These are phyloP conservation scores for Glandiceps talaboti DNA, from an alignment of 53 echinoderm and acorn worm species.

Conservation along the genomic window DNA sequence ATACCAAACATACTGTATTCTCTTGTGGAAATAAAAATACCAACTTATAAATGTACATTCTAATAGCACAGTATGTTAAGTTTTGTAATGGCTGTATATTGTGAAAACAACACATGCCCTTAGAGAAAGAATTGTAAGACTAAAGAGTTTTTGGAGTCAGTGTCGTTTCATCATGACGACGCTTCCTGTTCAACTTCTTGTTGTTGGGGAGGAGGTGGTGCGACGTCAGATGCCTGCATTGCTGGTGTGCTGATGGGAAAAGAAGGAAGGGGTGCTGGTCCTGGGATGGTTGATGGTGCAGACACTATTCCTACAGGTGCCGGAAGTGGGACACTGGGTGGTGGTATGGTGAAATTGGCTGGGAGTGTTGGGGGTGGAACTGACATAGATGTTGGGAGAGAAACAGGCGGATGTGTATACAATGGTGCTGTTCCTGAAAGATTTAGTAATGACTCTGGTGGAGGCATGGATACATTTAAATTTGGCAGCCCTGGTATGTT, in stretches of 20 bases:
- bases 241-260: conserved; percentile 54
- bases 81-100: no score
- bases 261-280: conserved; percentile 69
- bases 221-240: conserved; percentile 12
- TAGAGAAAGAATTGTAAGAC: no score
- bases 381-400: conserved; percentile 3
- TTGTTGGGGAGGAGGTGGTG: background rate
- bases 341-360: conserved; percentile 17
- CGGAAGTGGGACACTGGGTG: conserved; percentile 15
- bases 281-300: conserved; percentile 72
- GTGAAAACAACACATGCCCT: no score
- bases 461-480: conserved; percentile 78
- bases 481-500: conserved; percentile 86
- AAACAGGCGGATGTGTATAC: background rate
- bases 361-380: conserved; percentile 8
- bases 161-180: background rate
- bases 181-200: background rate
- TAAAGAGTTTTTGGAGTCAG: no score
- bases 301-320: conserved; percentile 45
- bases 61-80: no score
- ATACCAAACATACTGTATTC: no score
- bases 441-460: conserved; percentile 41
- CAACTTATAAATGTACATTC: no score
- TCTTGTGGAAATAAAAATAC: no score
- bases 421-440: conserved; percentile 6